Conservation (phyloP, 2,113 vertebrate genomes). For the Sapayoa aenigma region DNA sequence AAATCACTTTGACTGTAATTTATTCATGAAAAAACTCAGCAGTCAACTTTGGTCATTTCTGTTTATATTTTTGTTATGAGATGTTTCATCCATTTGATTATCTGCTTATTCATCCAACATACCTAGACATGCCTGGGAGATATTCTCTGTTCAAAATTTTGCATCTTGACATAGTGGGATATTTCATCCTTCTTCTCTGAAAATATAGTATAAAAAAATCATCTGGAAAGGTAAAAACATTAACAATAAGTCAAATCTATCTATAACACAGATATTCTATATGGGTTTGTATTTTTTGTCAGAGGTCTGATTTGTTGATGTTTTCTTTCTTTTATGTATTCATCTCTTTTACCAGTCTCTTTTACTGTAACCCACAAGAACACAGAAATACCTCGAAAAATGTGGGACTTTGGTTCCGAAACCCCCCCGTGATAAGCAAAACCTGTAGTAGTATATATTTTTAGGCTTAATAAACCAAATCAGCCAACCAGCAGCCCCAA, state of each 20-base stretch:
- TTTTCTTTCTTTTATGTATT: neutral
- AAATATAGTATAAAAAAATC: neutral
- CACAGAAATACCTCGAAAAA: too few species aligned
- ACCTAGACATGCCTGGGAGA: neutral
- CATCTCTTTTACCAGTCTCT: neutral
- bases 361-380: neutral
- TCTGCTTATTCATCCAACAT: slow-evolving; percentile 4
- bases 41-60: slow-evolving; percentile 3
- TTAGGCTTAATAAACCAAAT: too few species aligned
- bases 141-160: neutral
- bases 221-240: neutral
- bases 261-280: neutral
- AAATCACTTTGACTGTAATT: slow-evolving; percentile 23
- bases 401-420: too few species aligned
- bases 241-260: neutral
- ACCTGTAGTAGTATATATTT: too few species aligned
- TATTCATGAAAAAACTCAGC: slow-evolving; percentile 22
- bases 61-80: neutral
- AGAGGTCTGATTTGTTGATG: neutral
- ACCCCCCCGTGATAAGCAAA: too few species aligned
- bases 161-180: neutral
- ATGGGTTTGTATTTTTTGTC: neutral
- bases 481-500: too few species aligned
- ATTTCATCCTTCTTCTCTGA: neutral
- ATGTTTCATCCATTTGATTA: neutral